Conservation (phyloP, 1,140 invertebrate genomes). For the Dysdera silvatica region DNA sequence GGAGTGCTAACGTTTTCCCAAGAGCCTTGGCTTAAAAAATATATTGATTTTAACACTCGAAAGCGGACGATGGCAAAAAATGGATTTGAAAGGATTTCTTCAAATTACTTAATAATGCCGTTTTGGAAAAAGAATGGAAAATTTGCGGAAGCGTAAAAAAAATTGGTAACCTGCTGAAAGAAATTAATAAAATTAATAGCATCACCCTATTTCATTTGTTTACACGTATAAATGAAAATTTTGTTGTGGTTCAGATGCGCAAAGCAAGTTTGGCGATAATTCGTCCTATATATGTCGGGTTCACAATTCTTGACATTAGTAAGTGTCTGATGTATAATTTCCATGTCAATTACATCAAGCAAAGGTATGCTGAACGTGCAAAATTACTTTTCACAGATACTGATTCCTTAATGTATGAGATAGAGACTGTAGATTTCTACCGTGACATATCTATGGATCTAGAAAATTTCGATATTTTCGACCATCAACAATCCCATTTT, state of each 20-base stretch:
- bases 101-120: slow-evolving; percentile 46
- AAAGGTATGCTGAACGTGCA: too few species aligned
- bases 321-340: too few species aligned
- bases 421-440: too few species aligned
- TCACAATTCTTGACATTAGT: too few species aligned
- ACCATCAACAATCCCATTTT: slow-evolving; percentile 29
- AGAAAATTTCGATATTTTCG: slow-evolving; percentile 25
- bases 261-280: slow-evolving; percentile 8
- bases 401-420: too few species aligned
- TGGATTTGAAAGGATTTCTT: slow-evolving; percentile 39
- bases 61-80: slow-evolving; percentile 32
- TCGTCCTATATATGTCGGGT: too few species aligned
- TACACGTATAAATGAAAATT: not conserved
- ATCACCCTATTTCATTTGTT: slow-evolving; percentile 30
- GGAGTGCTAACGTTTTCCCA: too few species aligned
- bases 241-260: not conserved
- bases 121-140: slow-evolving; percentile 50
- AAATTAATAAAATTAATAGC: slow-evolving; percentile 38
- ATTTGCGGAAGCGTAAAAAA: slow-evolving; percentile 44
- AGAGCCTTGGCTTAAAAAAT: slow-evolving; percentile 47
- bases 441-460: slow-evolving; percentile 12
- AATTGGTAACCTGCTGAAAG: slow-evolving; percentile 38
- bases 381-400: too few species aligned
- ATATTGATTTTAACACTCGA: slow-evolving; percentile 44
- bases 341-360: too few species aligned